Percentiles rank a stretch among this genome's conserved stretches.
These are phyloP conservation scores for Drosophila pallidifrons DNA, from an alignment of 1,140 invertebrate species.

Conservation along the genomic window DNA sequence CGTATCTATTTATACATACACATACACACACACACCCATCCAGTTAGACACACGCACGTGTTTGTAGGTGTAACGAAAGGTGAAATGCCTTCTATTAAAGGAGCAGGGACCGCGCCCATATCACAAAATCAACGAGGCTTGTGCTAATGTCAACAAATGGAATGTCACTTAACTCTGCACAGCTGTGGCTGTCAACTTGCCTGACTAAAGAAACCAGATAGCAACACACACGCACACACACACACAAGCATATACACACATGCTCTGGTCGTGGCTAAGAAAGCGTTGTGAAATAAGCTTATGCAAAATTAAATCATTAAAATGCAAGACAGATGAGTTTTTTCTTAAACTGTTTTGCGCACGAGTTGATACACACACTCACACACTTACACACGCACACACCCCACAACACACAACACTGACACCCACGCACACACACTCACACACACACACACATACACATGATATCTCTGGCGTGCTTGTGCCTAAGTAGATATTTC, in stretches of 20 bases:
- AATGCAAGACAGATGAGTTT: slow-evolving; percentile 74
- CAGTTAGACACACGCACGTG: background rate
- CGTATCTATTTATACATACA: background rate
- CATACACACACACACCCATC: background rate
- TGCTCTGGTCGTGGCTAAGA: background rate
- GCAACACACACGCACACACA: slow-evolving; percentile 18
- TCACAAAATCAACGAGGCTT: slow-evolving; percentile 59
- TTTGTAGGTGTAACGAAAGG: slow-evolving; percentile 7
- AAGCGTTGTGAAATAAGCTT: slow-evolving; percentile 55
- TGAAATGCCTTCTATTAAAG: slow-evolving; percentile 21
- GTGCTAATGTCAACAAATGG: slow-evolving; percentile 71
- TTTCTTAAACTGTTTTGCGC: slow-evolving; percentile 78
- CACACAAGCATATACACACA: slow-evolving; percentile 3
- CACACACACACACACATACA: slow-evolving; percentile 13
- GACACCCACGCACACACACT: slow-evolving; percentile 34
- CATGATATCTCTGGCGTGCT: slow-evolving; percentile 45
- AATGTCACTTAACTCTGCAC: slow-evolving; percentile 62
- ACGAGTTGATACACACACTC: slow-evolving; percentile 62
- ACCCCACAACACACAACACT: slow-evolving; percentile 5
- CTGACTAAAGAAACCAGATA: slow-evolving; percentile 32
- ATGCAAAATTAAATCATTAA: slow-evolving; percentile 81
- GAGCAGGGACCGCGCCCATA: slow-evolving; percentile 48
- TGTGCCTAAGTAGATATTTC: slow-evolving; percentile 74
- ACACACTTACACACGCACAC: slow-evolving; percentile 21
- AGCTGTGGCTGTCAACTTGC: slow-evolving; percentile 41